phyloP scores from a whole-genome alignment of 2,113 vertebrate genomes.

The Hippopotamus amphibius region DNA sequence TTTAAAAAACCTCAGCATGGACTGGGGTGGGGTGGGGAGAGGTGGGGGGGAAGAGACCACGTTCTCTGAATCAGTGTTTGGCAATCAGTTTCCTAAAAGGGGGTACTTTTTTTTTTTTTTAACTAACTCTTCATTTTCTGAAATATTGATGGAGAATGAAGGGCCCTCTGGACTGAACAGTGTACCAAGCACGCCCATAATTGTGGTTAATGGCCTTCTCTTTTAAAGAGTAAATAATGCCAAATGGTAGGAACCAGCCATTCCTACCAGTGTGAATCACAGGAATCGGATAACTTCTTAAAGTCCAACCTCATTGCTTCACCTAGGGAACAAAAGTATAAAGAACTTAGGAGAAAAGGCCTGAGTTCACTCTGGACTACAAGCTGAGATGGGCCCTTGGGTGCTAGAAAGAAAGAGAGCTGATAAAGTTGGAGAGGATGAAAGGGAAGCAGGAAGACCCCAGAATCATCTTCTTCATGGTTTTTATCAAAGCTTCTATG shows the following conservation, averaged over 20 bases:
- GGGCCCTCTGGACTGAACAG: background rate
- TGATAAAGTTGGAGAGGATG: background rate
- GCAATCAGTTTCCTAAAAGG: background rate
- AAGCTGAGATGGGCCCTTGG: background rate
- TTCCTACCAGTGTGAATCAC: background rate
- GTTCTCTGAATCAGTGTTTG: background rate
- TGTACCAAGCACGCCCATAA: background rate
- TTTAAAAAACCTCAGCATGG: background rate
- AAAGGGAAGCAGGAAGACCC: background rate
- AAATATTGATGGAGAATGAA: background rate
- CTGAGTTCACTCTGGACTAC: background rate
- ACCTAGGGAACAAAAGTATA: background rate
- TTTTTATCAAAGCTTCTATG: background rate
- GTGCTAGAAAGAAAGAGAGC: background rate
- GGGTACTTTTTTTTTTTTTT: background rate
- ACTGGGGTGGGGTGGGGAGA: background rate
- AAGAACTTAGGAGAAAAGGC: background rate
- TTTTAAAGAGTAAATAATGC: conserved; percentile 32
- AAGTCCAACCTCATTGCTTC: background rate
- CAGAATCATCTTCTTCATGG: background rate
- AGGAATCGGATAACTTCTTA: background rate
- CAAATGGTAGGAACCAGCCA: background rate
- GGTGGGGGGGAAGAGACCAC: background rate
- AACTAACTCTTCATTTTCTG: background rate
- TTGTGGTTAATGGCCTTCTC: background rate